phyloP scores from a whole-genome alignment of 2,797 vertebrate genomes.

The Thamnophis elegans region DNA sequence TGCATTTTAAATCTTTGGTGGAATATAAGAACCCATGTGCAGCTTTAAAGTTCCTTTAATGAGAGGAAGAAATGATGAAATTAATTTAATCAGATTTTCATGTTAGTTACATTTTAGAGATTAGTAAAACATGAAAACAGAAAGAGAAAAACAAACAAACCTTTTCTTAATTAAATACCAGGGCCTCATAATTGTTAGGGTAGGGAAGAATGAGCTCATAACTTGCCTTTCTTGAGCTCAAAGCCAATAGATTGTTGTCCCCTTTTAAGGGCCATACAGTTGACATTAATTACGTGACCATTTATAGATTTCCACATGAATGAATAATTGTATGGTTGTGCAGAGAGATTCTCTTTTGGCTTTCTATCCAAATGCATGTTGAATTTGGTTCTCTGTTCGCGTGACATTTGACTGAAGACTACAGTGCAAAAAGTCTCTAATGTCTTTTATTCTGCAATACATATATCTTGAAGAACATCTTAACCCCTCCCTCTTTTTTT shows the following conservation, averaged over 20 bases:
- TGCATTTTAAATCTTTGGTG: neutral
- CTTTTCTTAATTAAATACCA: neutral
- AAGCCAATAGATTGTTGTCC: neutral
- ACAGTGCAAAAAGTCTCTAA: neutral
- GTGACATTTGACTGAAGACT: neutral
- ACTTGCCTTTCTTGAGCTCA: neutral
- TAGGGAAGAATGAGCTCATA: constrained; percentile 1
- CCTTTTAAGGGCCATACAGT: neutral
- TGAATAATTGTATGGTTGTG: neutral
- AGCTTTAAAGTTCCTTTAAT: neutral
- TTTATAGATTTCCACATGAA: neutral
- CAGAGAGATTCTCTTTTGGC: neutral
- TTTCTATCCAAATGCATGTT: neutral
- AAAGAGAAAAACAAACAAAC: neutral
- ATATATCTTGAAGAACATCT: neutral
- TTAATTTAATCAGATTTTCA: neutral
- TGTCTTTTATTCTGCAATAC: neutral
- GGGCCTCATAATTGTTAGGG: neutral
- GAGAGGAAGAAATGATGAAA: neutral
- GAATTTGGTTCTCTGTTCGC: neutral
- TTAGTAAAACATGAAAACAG: neutral
- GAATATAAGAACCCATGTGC: neutral
- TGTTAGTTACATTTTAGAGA: neutral
- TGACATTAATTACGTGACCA: constrained; percentile 9
- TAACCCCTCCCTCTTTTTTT: neutral